Evolutionary conservation across 1,140 invertebrate genomes (phyloP).

Genomic region (Scaptomyza pallida): DNA sequence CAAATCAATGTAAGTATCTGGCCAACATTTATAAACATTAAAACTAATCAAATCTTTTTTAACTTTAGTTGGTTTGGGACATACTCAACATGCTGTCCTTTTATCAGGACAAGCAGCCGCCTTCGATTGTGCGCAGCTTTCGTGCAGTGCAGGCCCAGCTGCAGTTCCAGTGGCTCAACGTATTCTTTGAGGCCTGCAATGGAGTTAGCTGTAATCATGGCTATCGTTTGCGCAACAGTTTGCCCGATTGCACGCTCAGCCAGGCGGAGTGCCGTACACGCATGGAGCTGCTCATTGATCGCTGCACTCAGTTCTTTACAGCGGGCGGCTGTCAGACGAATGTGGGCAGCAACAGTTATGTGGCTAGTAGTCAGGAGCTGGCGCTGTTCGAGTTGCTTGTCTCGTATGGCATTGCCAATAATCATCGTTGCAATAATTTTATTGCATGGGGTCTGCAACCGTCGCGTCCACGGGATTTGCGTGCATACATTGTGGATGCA

Average conservation of each 20-base stretch:
- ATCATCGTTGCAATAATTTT: slow-evolving; percentile 78
- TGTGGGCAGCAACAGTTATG: slow-evolving; percentile 44
- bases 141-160: slow-evolving; percentile 71
- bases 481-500: slow-evolving; percentile 72
- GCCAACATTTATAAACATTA: background rate
- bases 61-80: slow-evolving; percentile 74
- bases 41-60: background rate
- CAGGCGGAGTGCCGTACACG: slow-evolving; percentile 63
- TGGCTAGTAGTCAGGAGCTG: slow-evolving; percentile 64
- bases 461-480: slow-evolving; percentile 64
- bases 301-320: slow-evolving; percentile 75
- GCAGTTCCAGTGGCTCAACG: slow-evolving; percentile 69
- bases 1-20: slow-evolving; percentile 75
- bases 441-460: slow-evolving; percentile 81
- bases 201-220: slow-evolving; percentile 17
- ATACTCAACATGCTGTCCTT: slow-evolving; percentile 76
- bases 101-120: slow-evolving; percentile 71
- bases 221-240: slow-evolving; percentile 31
- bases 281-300: slow-evolving; percentile 75
- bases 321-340: slow-evolving; percentile 20
- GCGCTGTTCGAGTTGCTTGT: slow-evolving; percentile 74
- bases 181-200: slow-evolving; percentile 64
- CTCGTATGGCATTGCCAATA: slow-evolving; percentile 72
- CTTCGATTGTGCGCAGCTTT: slow-evolving; percentile 66
- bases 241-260: slow-evolving; percentile 52